Evolutionary conservation across 2,113 vertebrate species (phyloP).

Genomic region (Heteronetta atricapilla): DNA sequence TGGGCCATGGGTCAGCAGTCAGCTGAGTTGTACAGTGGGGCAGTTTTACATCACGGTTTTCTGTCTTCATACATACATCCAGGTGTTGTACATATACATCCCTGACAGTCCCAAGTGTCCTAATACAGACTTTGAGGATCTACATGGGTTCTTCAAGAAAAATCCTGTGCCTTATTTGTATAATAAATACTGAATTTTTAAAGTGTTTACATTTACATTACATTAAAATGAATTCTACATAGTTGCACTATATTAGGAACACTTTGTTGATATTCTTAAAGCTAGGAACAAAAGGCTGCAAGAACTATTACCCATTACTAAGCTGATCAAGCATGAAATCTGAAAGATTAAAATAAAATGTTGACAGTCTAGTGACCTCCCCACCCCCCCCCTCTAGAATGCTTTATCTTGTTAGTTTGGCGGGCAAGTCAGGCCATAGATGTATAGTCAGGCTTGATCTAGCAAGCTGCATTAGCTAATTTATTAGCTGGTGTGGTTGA

Average conservation of each 20-base stretch:
- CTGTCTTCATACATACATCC: neutral
- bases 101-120: neutral
- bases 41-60: neutral
- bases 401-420: neutral
- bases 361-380: neutral
- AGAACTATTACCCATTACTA: neutral
- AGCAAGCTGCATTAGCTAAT: neutral
- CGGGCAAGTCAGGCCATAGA: neutral
- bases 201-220: neutral
- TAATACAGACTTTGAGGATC: neutral
- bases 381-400: neutral
- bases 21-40: neutral
- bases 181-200: neutral
- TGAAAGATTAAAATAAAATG: slow-evolving; percentile 14
- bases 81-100: neutral
- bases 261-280: neutral
- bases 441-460: neutral
- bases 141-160: neutral
- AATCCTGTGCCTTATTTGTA: neutral
- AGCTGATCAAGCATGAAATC: neutral
- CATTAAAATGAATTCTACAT: neutral
- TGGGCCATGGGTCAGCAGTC: neutral
- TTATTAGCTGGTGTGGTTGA: neutral
- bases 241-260: rapidly evolving
- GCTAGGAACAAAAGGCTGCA: neutral